A percentile compares a stretch with the other conserved stretches of the same genome.
These are phyloP conservation scores for Nomada fabriciana DNA, from an alignment of 2,888 invertebrate genomes.

Conservation along the genomic window DNA sequence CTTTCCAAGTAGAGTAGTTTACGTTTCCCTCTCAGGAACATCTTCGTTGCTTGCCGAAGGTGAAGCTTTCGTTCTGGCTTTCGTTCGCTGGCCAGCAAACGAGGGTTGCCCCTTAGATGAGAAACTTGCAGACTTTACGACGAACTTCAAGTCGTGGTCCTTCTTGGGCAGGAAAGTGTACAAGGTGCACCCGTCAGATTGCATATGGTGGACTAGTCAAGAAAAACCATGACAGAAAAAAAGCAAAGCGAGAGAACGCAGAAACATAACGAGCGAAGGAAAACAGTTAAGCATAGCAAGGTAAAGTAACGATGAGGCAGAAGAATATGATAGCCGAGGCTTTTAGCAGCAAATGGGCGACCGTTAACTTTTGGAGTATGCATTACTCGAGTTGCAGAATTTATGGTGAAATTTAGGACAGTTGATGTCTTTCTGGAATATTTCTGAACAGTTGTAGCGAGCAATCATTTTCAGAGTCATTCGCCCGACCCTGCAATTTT, in stretches of 20 bases:
- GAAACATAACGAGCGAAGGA: conserved; percentile 1
- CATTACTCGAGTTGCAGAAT: conserved; percentile 51
- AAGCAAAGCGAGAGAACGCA: not conserved
- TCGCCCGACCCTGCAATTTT: not conserved
- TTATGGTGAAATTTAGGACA: conserved; percentile 21
- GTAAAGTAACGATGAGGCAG: conserved; percentile 5
- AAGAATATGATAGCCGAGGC: conserved; percentile 49
- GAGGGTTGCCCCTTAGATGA: conserved; percentile 29
- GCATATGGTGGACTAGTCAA: not conserved
- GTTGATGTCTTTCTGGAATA: not conserved
- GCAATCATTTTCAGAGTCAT: conserved; percentile 23
- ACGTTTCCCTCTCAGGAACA: not conserved
- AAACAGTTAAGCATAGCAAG: not conserved
- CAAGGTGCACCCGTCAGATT: conserved; percentile 20
- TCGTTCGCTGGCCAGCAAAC: conserved; percentile 31
- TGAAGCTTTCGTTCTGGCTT: conserved; percentile 14
- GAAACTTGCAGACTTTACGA: conserved; percentile 35
- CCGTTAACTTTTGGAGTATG: conserved; percentile 69
- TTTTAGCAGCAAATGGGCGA: conserved; percentile 72
- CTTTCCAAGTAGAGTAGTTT: not conserved
- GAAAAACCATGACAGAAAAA: not conserved
- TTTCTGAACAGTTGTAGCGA: not conserved
- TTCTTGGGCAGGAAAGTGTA: conserved; percentile 33
- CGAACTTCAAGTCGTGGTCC: conserved; percentile 40
- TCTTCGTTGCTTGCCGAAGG: conserved; percentile 6